These are phyloP conservation scores for Heteropelma amictum DNA, from an alignment of 2,888 invertebrate species.

Conservation along the genomic window DNA sequence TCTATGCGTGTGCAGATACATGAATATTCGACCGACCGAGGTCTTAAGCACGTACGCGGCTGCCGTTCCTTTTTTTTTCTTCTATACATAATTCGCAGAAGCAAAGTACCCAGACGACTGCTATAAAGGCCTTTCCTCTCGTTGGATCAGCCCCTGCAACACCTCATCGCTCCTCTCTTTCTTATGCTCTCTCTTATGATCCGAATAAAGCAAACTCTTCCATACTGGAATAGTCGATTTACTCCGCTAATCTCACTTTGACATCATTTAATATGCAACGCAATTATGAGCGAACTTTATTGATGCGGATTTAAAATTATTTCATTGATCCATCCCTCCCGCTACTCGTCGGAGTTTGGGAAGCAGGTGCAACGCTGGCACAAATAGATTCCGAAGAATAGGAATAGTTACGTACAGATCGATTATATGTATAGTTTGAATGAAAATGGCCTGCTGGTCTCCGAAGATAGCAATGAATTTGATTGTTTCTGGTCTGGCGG, in stretches of 20 bases:
- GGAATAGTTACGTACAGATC: not conserved
- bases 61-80: constrained; percentile 20
- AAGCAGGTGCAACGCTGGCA: not conserved
- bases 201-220: not conserved
- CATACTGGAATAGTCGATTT: not conserved
- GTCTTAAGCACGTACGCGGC: constrained; percentile 43
- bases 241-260: not conserved
- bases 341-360: not conserved
- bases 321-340: not conserved
- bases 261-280: not conserved
- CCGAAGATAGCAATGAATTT: constrained; percentile 72
- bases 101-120: not conserved
- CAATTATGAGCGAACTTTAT: not conserved
- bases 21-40: constrained; percentile 34
- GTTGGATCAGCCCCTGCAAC: constrained; percentile 16
- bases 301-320: not conserved
- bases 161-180: not conserved
- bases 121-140: constrained; percentile 21
- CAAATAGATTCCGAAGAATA: not conserved
- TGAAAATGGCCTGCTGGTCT: constrained; percentile 63
- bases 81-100: constrained; percentile 24
- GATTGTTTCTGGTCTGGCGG: constrained; percentile 76
- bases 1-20: not conserved
- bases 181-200: not conserved
- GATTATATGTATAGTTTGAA: constrained; percentile 13